Percentiles rank a stretch among this genome's conserved stretches.
Evolutionary conservation across 2,797 vertebrate genomes (phyloP).

Genomic region (Myoxocephalus aenaeus): DNA sequence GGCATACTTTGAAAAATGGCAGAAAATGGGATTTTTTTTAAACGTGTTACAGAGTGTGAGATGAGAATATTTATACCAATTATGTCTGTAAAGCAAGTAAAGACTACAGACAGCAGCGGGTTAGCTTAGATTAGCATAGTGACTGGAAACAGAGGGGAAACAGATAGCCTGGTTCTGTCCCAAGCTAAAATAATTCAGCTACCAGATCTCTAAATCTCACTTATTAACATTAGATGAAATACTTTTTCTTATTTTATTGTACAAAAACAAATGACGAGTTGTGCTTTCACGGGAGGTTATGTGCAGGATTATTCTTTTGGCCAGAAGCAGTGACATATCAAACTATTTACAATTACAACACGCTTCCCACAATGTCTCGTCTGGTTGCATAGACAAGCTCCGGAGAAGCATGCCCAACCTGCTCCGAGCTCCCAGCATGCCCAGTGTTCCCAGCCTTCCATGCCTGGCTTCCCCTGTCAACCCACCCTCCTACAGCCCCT

Average conservation of each 20-base stretch:
- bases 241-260: not conserved
- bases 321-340: not conserved
- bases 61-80: not conserved
- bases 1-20: not conserved
- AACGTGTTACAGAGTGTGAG: not conserved
- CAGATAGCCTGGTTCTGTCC: not conserved
- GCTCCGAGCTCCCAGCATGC: conserved; percentile 95
- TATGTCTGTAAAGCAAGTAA: not conserved
- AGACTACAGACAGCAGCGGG: not conserved
- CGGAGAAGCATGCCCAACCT: conserved; percentile 98
- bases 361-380: conserved; percentile 28
- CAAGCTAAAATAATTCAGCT: not conserved
- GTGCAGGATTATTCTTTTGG: not conserved
- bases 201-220: not conserved
- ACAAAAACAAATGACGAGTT: not conserved
- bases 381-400: conserved; percentile 89
- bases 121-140: conserved; percentile 13
- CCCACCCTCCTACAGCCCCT: conserved; percentile 81
- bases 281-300: not conserved
- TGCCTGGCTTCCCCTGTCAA: conserved; percentile 83
- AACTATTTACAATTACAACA: not conserved
- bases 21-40: not conserved
- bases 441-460: conserved; percentile 90
- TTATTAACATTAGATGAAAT: not conserved
- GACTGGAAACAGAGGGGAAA: not conserved